Percentiles rank a stretch among this genome's conserved stretches.
Evolutionary conservation across 2,797 vertebrate species (phyloP).

Genomic region (Coluber constrictor): DNA sequence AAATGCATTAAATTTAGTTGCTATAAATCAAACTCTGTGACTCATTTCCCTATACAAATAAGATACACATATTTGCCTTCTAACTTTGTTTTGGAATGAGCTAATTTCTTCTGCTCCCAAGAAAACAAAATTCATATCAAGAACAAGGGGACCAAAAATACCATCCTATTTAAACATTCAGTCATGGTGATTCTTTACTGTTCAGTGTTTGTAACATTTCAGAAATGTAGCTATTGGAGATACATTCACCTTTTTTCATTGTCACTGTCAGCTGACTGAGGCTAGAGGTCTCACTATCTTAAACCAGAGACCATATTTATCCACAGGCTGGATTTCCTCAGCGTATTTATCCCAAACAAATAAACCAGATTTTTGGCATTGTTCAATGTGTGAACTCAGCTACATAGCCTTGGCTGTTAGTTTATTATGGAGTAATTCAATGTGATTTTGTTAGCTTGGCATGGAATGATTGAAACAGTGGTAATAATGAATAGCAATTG

Average conservation of each 20-base stretch:
- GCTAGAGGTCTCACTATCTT: not conserved
- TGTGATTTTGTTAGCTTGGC: not conserved
- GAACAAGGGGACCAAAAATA: not conserved
- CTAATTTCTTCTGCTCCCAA: slow-evolving; percentile 27
- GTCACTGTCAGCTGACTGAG: not conserved
- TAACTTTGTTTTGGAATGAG: not conserved
- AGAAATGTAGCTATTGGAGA: not conserved
- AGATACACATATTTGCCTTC: slow-evolving; percentile 16
- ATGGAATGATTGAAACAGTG: not conserved
- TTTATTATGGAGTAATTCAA: not conserved
- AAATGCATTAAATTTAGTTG: not conserved
- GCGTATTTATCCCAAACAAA: not conserved
- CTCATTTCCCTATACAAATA: slow-evolving; percentile 27
- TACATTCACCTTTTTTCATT: not conserved
- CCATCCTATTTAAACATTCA: not conserved
- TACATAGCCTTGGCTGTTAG: not conserved
- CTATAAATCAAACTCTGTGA: slow-evolving; percentile 4
- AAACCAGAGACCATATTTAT: not conserved
- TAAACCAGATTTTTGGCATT: not conserved
- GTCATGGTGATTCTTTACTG: not conserved
- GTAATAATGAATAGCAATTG: not conserved
- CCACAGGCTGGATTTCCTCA: not conserved
- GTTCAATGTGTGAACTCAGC: not conserved
- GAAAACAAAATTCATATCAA: not conserved
- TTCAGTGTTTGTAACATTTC: not conserved